These are phyloP conservation scores for Carettochelys insculpta DNA, from an alignment of 2,113 vertebrate species.

Conservation along the genomic window DNA sequence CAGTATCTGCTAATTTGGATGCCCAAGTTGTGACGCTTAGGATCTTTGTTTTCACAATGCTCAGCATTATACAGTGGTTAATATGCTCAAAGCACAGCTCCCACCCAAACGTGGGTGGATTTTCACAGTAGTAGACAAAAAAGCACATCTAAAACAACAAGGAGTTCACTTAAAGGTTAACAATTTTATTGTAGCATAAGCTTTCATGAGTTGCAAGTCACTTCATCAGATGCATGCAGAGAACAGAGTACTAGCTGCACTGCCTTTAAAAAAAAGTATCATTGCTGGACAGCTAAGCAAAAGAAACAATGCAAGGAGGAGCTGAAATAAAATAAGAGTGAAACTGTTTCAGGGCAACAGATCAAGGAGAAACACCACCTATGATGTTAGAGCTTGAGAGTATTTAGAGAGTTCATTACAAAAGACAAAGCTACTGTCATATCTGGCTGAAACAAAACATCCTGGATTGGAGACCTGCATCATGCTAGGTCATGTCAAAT, in stretches of 20 bases:
- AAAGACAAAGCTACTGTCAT: neutral
- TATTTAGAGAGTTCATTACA: neutral
- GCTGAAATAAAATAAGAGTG: neutral
- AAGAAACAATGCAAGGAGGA: neutral
- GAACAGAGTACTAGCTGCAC: neutral
- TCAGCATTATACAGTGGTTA: neutral
- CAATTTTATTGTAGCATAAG: too few species aligned
- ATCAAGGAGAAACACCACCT: neutral
- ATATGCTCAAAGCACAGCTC: neutral
- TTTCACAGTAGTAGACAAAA: neutral
- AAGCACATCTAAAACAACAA: neutral
- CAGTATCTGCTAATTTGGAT: neutral
- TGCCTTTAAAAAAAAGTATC: neutral
- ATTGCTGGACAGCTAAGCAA: neutral
- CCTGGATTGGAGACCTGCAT: neutral
- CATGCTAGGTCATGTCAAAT: neutral
- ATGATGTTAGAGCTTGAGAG: neutral
- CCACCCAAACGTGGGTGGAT: neutral
- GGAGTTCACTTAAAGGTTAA: too few species aligned
- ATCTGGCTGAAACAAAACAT: neutral
- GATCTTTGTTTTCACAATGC: neutral
- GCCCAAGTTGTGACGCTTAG: neutral
- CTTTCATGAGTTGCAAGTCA: too few species aligned
- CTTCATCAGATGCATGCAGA: too few species aligned
- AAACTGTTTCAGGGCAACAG: neutral